Evolutionary conservation across 2,113 vertebrate species (phyloP), one percentile per base, ranked within the genome.

Genomic region (Gila orcuttii): DNA sequence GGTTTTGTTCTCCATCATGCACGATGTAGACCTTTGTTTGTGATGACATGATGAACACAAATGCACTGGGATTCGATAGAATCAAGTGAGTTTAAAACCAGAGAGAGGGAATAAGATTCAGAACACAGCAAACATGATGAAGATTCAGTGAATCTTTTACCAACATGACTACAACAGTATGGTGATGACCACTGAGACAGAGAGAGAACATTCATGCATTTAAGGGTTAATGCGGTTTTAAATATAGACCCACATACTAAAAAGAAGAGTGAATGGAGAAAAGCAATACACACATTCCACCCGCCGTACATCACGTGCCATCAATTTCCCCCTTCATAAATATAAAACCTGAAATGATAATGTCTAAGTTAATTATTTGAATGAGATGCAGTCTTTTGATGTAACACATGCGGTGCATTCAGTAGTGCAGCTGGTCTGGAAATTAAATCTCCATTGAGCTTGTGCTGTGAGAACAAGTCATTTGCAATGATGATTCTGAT

Each of bases 401-500:
- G 80, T 15, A 52, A 9, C 64, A 47, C 39, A 52, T 23, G 25
- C 45, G 0, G 25, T 21, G 25, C 36, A 69, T 82, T 68, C 28
- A 33, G 28, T 39, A 7, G 21, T 28, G 28, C 68, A 71, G 50
- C 66, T 57, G 62, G 47, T 82, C 64, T 55, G 45, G 36, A 66
- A 82, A 69, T 68, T 12, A 82, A 82, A 52, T 45, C 64, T 52
- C 11, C 25, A 52, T 3, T 50, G 42, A 69, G 45, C 15, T 47
- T 0, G 60, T 68, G 79, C 25, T 68, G 60, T 82, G 57, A n/a
- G 33, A 62, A 42, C 77, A 28, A 33, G n/a, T 77, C 25, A 64
- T 78, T 79, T 79, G 28, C 74, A 74, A 45, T 13, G 42, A 59
- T 15, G 17, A 73, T 84, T 47, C 31, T 23, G 23, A 82, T 47